Conservation (phyloP, 2,797 vertebrate genomes). For the Rhabdomys pumilio region DNA sequence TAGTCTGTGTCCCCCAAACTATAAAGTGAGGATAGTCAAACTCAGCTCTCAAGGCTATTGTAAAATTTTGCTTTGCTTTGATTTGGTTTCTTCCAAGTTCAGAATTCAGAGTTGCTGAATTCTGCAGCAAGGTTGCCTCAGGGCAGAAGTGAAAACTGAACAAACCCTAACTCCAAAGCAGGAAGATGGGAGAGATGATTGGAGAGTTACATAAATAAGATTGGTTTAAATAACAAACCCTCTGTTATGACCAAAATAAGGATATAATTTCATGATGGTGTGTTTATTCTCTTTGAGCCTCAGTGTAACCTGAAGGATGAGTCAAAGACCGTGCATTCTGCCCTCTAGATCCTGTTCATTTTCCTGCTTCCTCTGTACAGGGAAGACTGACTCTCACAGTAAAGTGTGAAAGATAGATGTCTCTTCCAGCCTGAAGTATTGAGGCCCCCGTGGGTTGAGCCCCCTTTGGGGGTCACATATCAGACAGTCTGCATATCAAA, state of each 20-base stretch:
- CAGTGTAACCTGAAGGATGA: background rate
- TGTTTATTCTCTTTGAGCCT: background rate
- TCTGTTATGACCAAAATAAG: background rate
- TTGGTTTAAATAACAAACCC: background rate
- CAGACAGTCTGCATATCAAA: background rate
- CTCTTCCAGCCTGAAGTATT: background rate
- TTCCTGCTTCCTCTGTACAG: background rate
- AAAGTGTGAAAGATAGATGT: background rate
- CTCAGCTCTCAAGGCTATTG: background rate
- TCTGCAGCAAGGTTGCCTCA: background rate
- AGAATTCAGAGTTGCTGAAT: background rate
- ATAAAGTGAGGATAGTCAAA: constrained; percentile 5
- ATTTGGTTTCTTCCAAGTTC: background rate
- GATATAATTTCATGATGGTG: background rate
- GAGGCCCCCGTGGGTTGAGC: background rate
- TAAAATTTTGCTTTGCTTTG: background rate
- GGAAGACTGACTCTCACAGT: background rate
- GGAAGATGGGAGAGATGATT: background rate
- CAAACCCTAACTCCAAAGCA: background rate
- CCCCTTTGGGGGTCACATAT: no score
- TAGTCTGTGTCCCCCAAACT: background rate
- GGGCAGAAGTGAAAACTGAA: background rate
- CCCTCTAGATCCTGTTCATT: background rate
- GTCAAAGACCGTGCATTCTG: background rate
- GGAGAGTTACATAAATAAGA: background rate